Conservation (phyloP, 2,888 invertebrate species). For the Lacanobia oleracea region DNA sequence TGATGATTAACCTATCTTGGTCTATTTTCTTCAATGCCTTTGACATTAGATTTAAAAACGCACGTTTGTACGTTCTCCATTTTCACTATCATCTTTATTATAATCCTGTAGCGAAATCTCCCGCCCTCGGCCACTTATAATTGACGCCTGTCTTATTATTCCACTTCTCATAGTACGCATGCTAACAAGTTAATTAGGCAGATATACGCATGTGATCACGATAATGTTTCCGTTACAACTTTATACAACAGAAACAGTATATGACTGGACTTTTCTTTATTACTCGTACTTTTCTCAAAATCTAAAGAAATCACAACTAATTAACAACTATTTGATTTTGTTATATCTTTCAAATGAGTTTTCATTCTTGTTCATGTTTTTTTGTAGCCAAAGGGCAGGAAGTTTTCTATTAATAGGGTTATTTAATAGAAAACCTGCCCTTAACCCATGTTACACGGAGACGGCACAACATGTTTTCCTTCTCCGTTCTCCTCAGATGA, state of each 20-base stretch:
- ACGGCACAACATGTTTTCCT: neutral
- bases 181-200: slow-evolving; percentile 1
- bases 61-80: neutral
- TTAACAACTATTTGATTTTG: too few species aligned
- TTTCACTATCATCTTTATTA: neutral
- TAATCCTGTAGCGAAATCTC: neutral
- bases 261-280: too few species aligned
- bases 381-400: too few species aligned
- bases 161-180: neutral
- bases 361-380: too few species aligned
- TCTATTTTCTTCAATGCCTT: neutral
- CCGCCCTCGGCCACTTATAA: neutral
- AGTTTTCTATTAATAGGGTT: too few species aligned
- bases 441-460: neutral
- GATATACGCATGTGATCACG: neutral
- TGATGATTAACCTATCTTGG: neutral
- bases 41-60: neutral
- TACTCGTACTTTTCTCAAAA: too few species aligned
- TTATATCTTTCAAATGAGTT: too few species aligned
- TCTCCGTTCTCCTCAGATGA: too few species aligned
- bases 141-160: neutral
- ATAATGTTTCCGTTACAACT: neutral
- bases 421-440: too few species aligned
- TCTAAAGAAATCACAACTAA: too few species aligned
- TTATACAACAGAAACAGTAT: neutral